Percentiles rank a stretch among this genome's conserved stretches.
These are phyloP conservation scores for Drosophila gaucha DNA, from an alignment of 2,888 invertebrate genomes.

Conservation along the genomic window DNA sequence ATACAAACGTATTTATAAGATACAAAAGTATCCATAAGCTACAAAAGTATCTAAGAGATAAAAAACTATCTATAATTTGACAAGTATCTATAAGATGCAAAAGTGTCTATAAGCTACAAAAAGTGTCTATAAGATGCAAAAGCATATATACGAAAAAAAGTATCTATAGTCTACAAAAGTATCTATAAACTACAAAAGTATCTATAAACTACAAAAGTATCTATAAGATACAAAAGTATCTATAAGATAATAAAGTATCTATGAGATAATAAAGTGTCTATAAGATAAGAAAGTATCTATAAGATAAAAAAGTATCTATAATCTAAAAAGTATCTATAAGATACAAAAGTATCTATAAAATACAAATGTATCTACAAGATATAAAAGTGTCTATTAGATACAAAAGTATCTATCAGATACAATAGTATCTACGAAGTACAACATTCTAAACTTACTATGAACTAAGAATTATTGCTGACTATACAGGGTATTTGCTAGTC, in stretches of 20 bases:
- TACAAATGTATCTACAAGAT: background rate
- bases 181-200: background rate
- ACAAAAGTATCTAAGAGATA: background rate
- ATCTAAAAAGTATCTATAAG: background rate
- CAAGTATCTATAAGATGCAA: background rate
- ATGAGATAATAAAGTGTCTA: background rate
- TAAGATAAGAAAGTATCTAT: background rate
- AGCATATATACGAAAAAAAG: too few species aligned
- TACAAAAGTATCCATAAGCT: background rate
- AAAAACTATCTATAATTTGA: too few species aligned
- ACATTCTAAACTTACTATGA: too few species aligned
- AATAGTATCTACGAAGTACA: conserved; percentile 7
- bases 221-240: background rate
- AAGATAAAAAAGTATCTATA: background rate
- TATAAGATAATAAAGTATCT: background rate
- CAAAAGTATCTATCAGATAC: background rate
- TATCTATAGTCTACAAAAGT: background rate
- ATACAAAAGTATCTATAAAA: background rate
- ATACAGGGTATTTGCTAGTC: conserved; percentile 3
- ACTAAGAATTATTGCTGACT: too few species aligned
- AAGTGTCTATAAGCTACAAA: background rate
- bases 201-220: background rate
- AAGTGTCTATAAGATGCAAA: background rate
- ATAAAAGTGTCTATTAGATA: background rate
- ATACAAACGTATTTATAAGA: background rate